Evolutionary conservation across 1,140 invertebrate genomes (phyloP).

Genomic region (Ruditapes philippinarum): DNA sequence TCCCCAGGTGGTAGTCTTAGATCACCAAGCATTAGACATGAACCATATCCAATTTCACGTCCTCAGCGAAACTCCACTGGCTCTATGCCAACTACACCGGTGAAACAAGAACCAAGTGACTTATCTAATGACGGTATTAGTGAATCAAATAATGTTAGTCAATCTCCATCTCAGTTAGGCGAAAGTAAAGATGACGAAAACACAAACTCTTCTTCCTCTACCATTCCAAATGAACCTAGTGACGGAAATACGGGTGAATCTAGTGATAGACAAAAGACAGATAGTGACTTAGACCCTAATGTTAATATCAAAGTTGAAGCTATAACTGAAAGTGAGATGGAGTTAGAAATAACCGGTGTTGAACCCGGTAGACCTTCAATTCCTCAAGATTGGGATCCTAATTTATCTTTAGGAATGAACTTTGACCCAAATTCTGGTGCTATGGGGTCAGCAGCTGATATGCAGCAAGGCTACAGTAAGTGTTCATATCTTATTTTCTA

Average conservation of each 20-base stretch:
- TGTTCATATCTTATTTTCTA: neutral
- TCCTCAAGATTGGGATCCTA: slow-evolving; percentile 49
- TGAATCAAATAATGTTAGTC: slow-evolving; percentile 33
- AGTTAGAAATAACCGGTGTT: slow-evolving; percentile 63
- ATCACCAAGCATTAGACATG: slow-evolving; percentile 10
- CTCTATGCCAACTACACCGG: slow-evolving; percentile 13
- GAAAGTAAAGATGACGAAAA: slow-evolving; percentile 50
- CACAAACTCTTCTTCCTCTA: slow-evolving; percentile 46
- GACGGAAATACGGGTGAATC: neutral
- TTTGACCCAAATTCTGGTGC: slow-evolving; percentile 54
- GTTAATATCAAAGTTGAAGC: slow-evolving; percentile 61
- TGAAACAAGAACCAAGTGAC: slow-evolving; percentile 15
- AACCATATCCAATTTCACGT: slow-evolving; percentile 33
- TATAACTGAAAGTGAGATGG: slow-evolving; percentile 57
- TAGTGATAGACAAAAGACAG: neutral
- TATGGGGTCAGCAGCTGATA: slow-evolving; percentile 33
- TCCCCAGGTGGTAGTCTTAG: neutral
- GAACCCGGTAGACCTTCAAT: slow-evolving; percentile 34
- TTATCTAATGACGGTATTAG: slow-evolving; percentile 2
- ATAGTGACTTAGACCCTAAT: slow-evolving; percentile 41
- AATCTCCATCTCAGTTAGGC: slow-evolving; percentile 1
- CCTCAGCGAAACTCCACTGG: slow-evolving; percentile 47
- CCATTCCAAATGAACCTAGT: slow-evolving; percentile 34
- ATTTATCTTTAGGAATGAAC: slow-evolving; percentile 37
- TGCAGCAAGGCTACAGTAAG: slow-evolving; percentile 54